Conservation (phyloP, 2,888 invertebrate genomes). For the Cinara cedri region DNA sequence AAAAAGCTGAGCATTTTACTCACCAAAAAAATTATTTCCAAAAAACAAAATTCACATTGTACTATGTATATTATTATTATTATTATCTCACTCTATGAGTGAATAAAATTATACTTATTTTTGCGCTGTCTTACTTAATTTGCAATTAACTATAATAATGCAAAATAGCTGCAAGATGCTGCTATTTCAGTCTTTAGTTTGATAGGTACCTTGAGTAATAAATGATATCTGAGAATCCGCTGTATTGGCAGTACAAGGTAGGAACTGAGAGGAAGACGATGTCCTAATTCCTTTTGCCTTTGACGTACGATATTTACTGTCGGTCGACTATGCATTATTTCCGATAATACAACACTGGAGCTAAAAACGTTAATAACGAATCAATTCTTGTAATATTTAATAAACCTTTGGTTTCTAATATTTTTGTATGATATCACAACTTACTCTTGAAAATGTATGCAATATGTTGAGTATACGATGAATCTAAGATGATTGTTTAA, state of each 20-base stretch:
- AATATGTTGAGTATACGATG: slow-evolving; percentile 39
- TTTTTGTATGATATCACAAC: not conserved
- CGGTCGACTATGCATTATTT: slow-evolving; percentile 15
- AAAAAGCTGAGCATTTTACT: too few relatives aligned
- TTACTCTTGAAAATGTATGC: slow-evolving; percentile 43
- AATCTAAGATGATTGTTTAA: slow-evolving; percentile 40
- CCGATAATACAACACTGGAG: slow-evolving; percentile 29
- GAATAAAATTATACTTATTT: too few relatives aligned
- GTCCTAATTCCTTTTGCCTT: slow-evolving; percentile 47
- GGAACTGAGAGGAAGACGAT: slow-evolving; percentile 40
- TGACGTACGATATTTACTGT: slow-evolving; percentile 21
- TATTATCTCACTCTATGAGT: too few relatives aligned
- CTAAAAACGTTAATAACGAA: slow-evolving; percentile 2
- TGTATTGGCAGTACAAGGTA: slow-evolving; percentile 43
- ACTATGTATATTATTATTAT: too few relatives aligned
- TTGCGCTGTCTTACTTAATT: too few relatives aligned
- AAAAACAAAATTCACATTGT: too few relatives aligned
- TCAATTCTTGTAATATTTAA: too few relatives aligned
- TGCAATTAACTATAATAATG: too few relatives aligned
- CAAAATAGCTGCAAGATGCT: too few relatives aligned
- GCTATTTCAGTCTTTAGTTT: too few relatives aligned
- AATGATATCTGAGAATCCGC: slow-evolving; percentile 48
- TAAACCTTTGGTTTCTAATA: not conserved
- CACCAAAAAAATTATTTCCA: too few relatives aligned
- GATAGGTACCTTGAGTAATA: slow-evolving; percentile 43